A percentile compares a stretch with the other conserved stretches of the same genome.
phyloP scores from a whole-genome alignment of 2,113 vertebrate genomes.

The Menidia beryllina region DNA sequence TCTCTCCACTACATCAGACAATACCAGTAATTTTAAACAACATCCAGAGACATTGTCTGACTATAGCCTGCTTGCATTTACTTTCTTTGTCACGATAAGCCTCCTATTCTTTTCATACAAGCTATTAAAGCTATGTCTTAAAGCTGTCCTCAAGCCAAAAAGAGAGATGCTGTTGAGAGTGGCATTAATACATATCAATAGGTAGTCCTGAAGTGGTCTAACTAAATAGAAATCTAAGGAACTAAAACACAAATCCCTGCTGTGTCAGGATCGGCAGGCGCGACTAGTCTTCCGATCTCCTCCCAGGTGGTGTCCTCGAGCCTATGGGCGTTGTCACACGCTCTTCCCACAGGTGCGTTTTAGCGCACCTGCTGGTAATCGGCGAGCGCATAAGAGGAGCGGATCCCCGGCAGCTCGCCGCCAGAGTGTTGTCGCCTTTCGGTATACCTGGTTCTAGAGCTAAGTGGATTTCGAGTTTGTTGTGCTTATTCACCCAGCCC shows the following conservation, averaged over 20 bases:
- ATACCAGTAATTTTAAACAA: background rate
- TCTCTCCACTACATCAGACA: conserved; percentile 33
- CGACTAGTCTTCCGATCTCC: too few species aligned
- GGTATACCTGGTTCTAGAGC: too few species aligned
- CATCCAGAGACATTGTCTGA: conserved; percentile 29
- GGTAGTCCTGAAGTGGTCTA: conserved; percentile 42
- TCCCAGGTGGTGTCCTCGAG: too few species aligned
- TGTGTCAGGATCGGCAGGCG: conserved; percentile 34
- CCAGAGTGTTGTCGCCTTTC: too few species aligned
- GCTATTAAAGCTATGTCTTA: conserved; percentile 42
- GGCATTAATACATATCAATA: conserved; percentile 21
- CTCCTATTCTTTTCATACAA: conserved; percentile 36
- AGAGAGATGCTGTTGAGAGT: conserved; percentile 20
- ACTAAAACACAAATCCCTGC: conserved; percentile 39
- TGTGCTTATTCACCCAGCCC: too few species aligned
- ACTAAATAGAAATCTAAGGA: conserved; percentile 45
- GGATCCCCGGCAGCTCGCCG: too few species aligned
- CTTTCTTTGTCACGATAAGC: conserved; percentile 32
- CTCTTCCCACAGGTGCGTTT: too few species aligned
- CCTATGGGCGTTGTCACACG: too few species aligned
- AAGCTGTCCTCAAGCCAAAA: conserved; percentile 46
- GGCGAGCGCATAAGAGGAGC: too few species aligned
- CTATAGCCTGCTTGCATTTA: background rate
- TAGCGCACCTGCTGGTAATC: too few species aligned
- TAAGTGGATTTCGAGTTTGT: too few species aligned